Conservation (phyloP, 2,797 vertebrate genomes). For the Pangasius sanitwongsei region DNA sequence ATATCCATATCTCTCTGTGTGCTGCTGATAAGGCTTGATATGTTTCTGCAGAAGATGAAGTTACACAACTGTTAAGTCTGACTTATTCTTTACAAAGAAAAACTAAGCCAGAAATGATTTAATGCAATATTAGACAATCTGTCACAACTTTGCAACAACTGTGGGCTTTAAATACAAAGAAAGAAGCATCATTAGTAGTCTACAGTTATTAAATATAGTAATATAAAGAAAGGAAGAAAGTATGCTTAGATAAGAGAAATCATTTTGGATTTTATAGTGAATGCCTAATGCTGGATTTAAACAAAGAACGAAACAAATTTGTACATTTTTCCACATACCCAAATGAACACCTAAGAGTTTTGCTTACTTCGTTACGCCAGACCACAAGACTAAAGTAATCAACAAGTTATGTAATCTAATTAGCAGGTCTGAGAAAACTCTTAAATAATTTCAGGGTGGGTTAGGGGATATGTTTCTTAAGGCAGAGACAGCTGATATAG, state of each 20-base stretch:
- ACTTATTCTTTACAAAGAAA: not conserved
- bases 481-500: not conserved
- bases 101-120: not conserved
- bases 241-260: not conserved
- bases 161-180: not conserved
- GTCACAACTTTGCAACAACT: not conserved
- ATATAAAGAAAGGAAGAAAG: not conserved
- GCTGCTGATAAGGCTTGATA: slow-evolving; percentile 5
- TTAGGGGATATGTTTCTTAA: not conserved
- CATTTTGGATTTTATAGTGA: not conserved
- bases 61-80: not conserved
- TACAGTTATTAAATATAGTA: not conserved
- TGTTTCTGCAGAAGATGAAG: not conserved
- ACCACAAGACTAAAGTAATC: not conserved
- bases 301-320: not conserved
- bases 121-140: not conserved
- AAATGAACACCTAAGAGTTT: not conserved
- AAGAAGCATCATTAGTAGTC: not conserved
- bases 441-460: slow-evolving; percentile 1
- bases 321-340: not conserved
- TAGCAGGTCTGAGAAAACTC: slow-evolving; percentile 6
- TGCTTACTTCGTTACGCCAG: not conserved
- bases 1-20: not conserved
- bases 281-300: not conserved
- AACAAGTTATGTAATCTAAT: slow-evolving; percentile 7